Evolutionary conservation across 1,140 invertebrate genomes (phyloP).

Genomic region (Dinoponera quadriceps): DNA sequence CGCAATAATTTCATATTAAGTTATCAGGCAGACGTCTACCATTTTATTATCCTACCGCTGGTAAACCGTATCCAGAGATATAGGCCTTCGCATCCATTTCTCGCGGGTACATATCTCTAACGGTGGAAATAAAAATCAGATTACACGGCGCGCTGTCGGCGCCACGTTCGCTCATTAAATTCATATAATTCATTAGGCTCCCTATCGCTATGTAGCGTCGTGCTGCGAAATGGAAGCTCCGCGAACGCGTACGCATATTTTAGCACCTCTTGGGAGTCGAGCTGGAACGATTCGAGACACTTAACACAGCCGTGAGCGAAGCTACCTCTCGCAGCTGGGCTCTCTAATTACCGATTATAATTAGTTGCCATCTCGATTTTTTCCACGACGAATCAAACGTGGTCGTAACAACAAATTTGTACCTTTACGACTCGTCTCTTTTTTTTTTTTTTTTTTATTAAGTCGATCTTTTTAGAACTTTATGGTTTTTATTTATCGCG

Average conservation of each 20-base stretch:
- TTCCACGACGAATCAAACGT: constrained; percentile 17
- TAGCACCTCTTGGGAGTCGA: constrained; percentile 54
- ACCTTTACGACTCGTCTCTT: not conserved
- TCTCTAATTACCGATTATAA: constrained; percentile 56
- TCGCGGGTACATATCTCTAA: constrained; percentile 19
- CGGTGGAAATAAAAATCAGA: constrained; percentile 48
- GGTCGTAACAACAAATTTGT: constrained; percentile 9
- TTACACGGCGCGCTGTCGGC: constrained; percentile 54
- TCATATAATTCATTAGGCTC: constrained; percentile 58
- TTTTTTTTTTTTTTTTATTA: too few species aligned
- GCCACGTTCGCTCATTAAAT: constrained; percentile 56
- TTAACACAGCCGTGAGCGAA: constrained; percentile 26
- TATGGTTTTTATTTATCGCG: too few species aligned
- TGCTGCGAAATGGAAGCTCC: constrained; percentile 32
- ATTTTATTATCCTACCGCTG: constrained; percentile 32
- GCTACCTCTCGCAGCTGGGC: constrained; percentile 26
- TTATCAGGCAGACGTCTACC: constrained; percentile 36
- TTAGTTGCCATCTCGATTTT: constrained; percentile 34
- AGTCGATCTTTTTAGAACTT: not conserved
- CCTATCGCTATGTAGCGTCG: constrained; percentile 33
- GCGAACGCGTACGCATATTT: constrained; percentile 55
- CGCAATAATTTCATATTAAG: constrained; percentile 51
- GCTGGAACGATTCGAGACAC: constrained; percentile 51
- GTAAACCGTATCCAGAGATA: constrained; percentile 28
- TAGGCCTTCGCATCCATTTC: constrained; percentile 23